Base-by-base conservation (phyloP, 1,140 invertebrate species). In the Drosophila pachea region DNA sequence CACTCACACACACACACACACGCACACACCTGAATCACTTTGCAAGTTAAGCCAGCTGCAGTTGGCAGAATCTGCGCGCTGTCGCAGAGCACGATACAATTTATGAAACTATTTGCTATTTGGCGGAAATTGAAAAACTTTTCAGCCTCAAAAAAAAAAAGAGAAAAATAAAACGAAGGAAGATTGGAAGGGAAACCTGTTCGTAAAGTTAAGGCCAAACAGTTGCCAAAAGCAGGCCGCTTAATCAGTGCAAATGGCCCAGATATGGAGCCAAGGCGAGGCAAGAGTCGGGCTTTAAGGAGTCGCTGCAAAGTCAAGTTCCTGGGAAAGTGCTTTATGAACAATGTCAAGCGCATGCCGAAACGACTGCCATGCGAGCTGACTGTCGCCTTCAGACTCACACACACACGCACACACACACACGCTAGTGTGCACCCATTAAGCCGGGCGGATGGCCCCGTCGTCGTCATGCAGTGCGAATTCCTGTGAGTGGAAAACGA, bases 401-500 rank as follows among this genome's bases (percentile, higher is more conserved):
- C 8, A 22, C 4, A 36, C 32, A 54, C 60, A 36, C 49, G 45
- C 49, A 6, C 31, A 45, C 12, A 40, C 45, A 43, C 31, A 31
- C 7, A 40, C 7, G 22, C 47, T 48, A 54, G 40, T 38, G 29
- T 35, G 61, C 32, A 67, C 61, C 65, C 70, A 74, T 66, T 73
- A 67, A 75, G 78, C 68, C 22, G 22, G 22, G 22, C 22, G 22
- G 22, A 22, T 22, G 22, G 22, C 22, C 1, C 1, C 3, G 22
- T 1, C 22, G 22, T 22, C 22, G 22, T 22, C 72, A 78, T 69
- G 75, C 75, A 64, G 75, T 72, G 78, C 84, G 75, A 83, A 84
- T 83, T 84, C 84, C 60, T 66, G 67, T 65, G 79, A 84, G 76
- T 84, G 58, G 79, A 66, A 84, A 84, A 76, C 68, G 79, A 68